These are phyloP conservation scores for Chrysogorgia sp. DNA, from an alignment of 92 coral and sea anemone genomes.

Conservation along the genomic window DNA sequence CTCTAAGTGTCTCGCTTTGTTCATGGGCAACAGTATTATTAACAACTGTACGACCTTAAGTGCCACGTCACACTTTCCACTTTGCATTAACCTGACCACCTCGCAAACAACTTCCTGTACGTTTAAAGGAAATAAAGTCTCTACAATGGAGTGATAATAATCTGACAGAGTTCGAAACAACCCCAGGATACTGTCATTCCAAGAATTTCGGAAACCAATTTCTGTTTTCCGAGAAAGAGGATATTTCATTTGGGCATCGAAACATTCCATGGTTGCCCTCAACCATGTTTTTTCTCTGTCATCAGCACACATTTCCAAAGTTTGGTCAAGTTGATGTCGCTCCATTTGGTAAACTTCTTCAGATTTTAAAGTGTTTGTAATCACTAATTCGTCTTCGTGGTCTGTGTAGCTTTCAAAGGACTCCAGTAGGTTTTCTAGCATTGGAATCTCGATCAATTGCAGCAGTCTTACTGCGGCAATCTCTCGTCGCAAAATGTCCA, in stretches of 20 bases:
- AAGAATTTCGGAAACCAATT: constrained; percentile 69
- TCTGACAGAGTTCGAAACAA: constrained; percentile 72
- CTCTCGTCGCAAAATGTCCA: constrained; percentile 38
- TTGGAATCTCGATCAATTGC: constrained; percentile 71
- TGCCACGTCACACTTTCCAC: constrained; percentile 45
- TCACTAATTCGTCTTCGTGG: constrained; percentile 28
- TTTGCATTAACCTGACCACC: constrained; percentile 48
- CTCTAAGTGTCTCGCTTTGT: constrained; percentile 70
- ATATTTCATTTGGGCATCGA: constrained; percentile 70
- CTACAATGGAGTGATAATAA: constrained; percentile 74
- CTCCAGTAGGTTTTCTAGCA: constrained; percentile 71
- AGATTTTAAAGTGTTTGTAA: constrained; percentile 9
- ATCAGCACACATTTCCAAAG: constrained; percentile 28
- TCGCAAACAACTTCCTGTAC: constrained; percentile 64
- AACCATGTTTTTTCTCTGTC: constrained; percentile 63
- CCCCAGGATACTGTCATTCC: constrained; percentile 69
- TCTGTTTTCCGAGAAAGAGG: constrained; percentile 68
- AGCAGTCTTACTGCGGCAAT: constrained; percentile 73
- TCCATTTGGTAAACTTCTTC: constrained; percentile 46
- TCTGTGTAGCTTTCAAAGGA: constrained; percentile 50
- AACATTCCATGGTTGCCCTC: constrained; percentile 73
- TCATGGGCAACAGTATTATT: constrained; percentile 61
- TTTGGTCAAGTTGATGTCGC: constrained; percentile 20
- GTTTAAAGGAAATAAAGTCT: constrained; percentile 79
- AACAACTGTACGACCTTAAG: constrained; percentile 64